Conservation (phyloP, 2,888 invertebrate species). For the Micropterix aruncella region DNA sequence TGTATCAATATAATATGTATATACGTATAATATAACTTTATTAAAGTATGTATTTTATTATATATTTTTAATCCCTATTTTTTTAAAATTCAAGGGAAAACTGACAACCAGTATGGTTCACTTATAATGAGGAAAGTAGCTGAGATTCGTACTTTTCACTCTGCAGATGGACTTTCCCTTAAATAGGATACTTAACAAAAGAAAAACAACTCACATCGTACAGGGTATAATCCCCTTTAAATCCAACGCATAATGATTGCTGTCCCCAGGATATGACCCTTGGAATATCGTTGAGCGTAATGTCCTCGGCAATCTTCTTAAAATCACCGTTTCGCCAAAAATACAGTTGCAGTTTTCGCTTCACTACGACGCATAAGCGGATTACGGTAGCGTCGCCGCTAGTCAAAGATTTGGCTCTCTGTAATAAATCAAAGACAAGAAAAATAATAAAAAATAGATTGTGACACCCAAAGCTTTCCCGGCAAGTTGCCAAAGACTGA, state of each 20-base stretch:
- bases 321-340: constrained; percentile 81
- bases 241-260: constrained; percentile 77
- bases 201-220: constrained; percentile 45
- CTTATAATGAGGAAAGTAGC: too few species aligned
- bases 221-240: constrained; percentile 67
- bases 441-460: neutral
- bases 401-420: constrained; percentile 35
- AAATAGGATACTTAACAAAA: constrained; percentile 8
- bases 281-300: constrained; percentile 67
- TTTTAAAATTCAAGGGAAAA: too few species aligned
- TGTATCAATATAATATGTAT: too few species aligned
- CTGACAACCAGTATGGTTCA: too few species aligned
- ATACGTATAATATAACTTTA: too few species aligned
- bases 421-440: constrained; percentile 4
- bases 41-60: too few species aligned
- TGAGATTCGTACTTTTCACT: too few species aligned
- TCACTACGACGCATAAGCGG: constrained; percentile 79
- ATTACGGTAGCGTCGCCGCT: constrained; percentile 64
- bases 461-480: too few species aligned
- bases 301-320: constrained; percentile 54
- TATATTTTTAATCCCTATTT: too few species aligned
- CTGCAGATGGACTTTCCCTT: too few species aligned
- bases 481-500: too few species aligned
- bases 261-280: constrained; percentile 70
- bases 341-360: constrained; percentile 72